Base-by-base conservation (phyloP, 2,888 invertebrate genomes). In the Chironomus riparius region DNA sequence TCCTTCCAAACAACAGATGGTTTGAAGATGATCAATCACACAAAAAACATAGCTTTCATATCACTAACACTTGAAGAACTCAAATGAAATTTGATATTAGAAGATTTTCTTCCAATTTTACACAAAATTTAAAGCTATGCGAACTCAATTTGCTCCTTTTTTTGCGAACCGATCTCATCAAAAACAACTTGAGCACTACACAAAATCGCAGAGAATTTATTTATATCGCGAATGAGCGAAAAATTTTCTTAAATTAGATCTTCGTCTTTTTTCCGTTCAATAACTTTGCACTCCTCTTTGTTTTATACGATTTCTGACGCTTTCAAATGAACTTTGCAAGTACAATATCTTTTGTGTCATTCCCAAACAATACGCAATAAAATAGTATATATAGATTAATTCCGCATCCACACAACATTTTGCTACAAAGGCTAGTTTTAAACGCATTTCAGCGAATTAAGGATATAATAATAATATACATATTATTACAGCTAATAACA, bases 171-270 rank as follows among this genome's bases (percentile, higher is more conserved):
- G 71, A 48, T 50, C 50, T n/a, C 24, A 71, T 24, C 56, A 48
- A 15, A 71, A 50, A 22, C 71, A 48, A 71, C 18, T 24, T 71
- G 50, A 71, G 24, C 13, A 71, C 71, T 71, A 71, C 56, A 50
- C 71, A 48, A 56, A 71, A 50, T 71, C 71, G 50, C 50, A 50
- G 56, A 48, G 56, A 71, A 24, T 50, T 71, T 71, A 71, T 71
- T 71, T 71, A 71, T 71, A 71, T 71, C 71, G 56, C 71, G 50
- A 50, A 21, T 48, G 56, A 50, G 71, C 56, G 65, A 65, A 71
- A 71, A 71, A 71, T n/a, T 50, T 71, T 71, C 71, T 71, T 71
- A 71, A 71, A 71, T 71, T 71, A 71, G 71, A 71, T 71, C 48
- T 71, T 69, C 69, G 38, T 69, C 69, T 65, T 65, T 65, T 65